Base-by-base conservation (phyloP, 2,797 vertebrate species). In the Coccyzus lansbergi region DNA sequence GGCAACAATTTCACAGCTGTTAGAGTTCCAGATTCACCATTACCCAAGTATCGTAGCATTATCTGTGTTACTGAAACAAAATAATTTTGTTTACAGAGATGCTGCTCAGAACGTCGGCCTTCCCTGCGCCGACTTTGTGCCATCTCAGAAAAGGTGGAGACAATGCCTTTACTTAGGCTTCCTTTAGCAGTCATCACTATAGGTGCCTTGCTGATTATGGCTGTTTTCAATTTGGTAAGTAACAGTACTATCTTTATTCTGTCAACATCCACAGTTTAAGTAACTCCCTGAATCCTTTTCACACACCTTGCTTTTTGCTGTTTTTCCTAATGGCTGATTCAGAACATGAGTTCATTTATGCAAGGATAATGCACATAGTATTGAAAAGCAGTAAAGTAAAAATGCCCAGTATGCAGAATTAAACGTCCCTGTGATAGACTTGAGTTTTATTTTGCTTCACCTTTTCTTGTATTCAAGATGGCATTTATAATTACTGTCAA, bases 161-260 rank as follows among this genome's bases (percentile, higher is more conserved):
- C 98, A 12, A 98, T 97, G 90, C 98, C 99, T 0, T 98, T 98
- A 11, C 97, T 99, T 65, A 98, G 99, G 86, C 97, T 99, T 83
- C 98, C 98, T 7, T 97, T 99, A 97, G 98, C 98, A 40, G 42
- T 97, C 71, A 83, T 99, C 86, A 98, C 98, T 11, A 98, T 98
- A 3, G 89, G 97, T 48, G 98, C 98, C 90, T 98, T 99, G 91
- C 96, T 99, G 60, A 92, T 98, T 49, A 90, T 99, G 56, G 98
- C 99, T 12, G 81, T 99, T 52, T 97, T 99, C 89, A 99, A 98
- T 97, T 92, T 99, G 98, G 99, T 99, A 95, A 97, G 98, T 96
- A n/a, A 56, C 34, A 2, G 1, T 14, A 4, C 58, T 59, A 12
- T 56, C 40, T 68, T 85, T 49, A 18, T 38, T 36, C 29, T 74